Conservation (phyloP, 2,113 vertebrate genomes). For the Grus americana region DNA sequence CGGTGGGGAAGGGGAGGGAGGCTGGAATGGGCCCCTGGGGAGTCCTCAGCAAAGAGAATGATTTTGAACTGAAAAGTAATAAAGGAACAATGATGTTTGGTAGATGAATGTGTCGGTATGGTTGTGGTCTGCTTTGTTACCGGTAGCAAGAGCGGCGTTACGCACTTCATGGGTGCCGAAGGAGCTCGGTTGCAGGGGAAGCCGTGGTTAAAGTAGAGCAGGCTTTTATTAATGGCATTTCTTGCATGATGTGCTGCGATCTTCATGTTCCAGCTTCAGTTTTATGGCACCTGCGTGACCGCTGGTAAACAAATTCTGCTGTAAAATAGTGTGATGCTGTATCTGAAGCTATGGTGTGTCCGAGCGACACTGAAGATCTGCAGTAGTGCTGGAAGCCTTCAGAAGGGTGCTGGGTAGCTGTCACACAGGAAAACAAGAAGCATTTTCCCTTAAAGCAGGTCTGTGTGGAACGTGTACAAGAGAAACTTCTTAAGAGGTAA, state of each 20-base stretch:
- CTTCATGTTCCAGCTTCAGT: neutral
- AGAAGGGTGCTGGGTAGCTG: neutral
- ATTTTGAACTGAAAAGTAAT: fast-evolving
- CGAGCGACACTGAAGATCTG: neutral
- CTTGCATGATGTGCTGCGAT: fast-evolving
- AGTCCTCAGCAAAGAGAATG: fast-evolving
- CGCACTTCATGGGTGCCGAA: fast-evolving
- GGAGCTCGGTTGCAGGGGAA: fast-evolving
- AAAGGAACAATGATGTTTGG: fast-evolving
- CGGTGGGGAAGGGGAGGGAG: neutral
- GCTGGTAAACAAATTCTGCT: neutral
- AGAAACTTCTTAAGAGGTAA: neutral
- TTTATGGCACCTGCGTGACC: fast-evolving
- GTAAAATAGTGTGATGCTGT: fast-evolving
- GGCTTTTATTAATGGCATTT: fast-evolving
- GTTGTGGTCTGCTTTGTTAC: neutral
- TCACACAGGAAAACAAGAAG: fast-evolving
- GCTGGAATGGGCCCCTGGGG: neutral
- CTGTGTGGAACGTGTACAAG: fast-evolving
- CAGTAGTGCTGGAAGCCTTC: neutral
- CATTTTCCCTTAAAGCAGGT: neutral
- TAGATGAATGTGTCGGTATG: fast-evolving
- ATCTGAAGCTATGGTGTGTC: neutral
- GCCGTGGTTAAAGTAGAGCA: fast-evolving
- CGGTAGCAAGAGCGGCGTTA: fast-evolving